Percentiles rank a stretch among this genome's conserved stretches.
phyloP scores from a whole-genome alignment of 2,113 vertebrate species.

The Enhydra lutris region DNA sequence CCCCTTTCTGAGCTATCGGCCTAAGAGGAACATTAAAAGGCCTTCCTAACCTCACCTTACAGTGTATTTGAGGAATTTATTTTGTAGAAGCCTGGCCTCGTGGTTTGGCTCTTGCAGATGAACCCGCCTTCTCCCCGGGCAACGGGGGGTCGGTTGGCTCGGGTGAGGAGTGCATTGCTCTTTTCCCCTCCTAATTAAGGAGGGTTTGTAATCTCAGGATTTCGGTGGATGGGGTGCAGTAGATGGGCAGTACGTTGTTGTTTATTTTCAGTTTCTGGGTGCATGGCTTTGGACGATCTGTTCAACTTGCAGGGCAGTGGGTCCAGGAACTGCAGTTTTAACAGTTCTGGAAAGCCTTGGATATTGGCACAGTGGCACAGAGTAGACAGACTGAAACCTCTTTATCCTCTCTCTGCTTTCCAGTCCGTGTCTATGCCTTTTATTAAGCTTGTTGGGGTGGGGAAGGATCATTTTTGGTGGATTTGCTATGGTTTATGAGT shows the following conservation, averaged over 20 bases:
- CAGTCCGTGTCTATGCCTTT: background rate
- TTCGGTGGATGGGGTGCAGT: background rate
- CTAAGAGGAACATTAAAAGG: rapidly evolving
- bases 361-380: background rate
- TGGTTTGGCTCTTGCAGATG: background rate
- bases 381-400: background rate
- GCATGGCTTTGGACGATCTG: background rate
- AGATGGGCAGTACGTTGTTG: background rate
- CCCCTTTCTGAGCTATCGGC: background rate
- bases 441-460: background rate
- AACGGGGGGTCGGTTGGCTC: background rate
- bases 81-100: background rate
- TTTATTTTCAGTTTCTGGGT: background rate
- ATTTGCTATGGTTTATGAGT: background rate
- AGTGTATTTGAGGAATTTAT: background rate
- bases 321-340: background rate
- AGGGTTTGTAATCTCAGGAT: background rate
- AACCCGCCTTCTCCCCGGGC: background rate
- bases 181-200: background rate
- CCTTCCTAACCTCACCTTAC: too few species aligned
- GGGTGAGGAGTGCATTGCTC: rapidly evolving
- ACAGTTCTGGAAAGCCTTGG: background rate
- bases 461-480: background rate
- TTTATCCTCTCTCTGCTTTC: background rate
- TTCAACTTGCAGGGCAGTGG: background rate